Evolutionary conservation across 1,140 invertebrate species (phyloP), one percentile per base, ranked within the genome.

Genomic region (Pachypeltis micranthus): DNA sequence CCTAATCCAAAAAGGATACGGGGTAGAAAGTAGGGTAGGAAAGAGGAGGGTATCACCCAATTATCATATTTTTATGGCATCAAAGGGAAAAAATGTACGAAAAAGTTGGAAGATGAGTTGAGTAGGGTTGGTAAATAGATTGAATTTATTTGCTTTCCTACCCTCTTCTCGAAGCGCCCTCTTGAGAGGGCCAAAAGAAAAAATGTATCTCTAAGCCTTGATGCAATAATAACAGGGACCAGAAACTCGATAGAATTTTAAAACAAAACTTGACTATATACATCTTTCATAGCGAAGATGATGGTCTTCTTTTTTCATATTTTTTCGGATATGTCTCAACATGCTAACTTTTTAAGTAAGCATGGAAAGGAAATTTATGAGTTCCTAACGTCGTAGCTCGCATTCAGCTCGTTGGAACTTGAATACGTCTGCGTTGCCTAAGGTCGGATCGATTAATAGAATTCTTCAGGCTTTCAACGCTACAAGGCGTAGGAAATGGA

Each of bases 51-150:
- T 14, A 59, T 65, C 59, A 66, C 55, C 54, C 58, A 66, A 68
- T 68, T 68, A 68, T 68, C 67, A 68, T 68, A 68, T 68, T 68
- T 68, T 68, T 68, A 61, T 66, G 62, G 63, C 67, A 63, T 68
- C 67, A 68, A 68, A 68, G 67, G 56, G 61, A 66, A 66, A 66
- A 66, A 66, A n/a, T n/a, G 67, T 64, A 64, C 56, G 62, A 63
- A 67, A 69, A 65, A 69, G 64, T 67, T 68, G 63, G 65, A 59
- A 65, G 57, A 59, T 59, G 57, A 59, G 57, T 31, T 27, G 26
- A 31, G 57, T 27, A 59, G 57, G 57, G 26, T 59, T 31, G 57
- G 57, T 59, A 28, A 59, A 59, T 62, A 65, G 68, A 69, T 68
- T 68, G 67, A 69, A 69, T 69, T 69, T 69, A 65, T 66, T 68